Base-by-base conservation (phyloP, 2,797 vertebrate genomes). In the Semotilus atromaculatus region DNA sequence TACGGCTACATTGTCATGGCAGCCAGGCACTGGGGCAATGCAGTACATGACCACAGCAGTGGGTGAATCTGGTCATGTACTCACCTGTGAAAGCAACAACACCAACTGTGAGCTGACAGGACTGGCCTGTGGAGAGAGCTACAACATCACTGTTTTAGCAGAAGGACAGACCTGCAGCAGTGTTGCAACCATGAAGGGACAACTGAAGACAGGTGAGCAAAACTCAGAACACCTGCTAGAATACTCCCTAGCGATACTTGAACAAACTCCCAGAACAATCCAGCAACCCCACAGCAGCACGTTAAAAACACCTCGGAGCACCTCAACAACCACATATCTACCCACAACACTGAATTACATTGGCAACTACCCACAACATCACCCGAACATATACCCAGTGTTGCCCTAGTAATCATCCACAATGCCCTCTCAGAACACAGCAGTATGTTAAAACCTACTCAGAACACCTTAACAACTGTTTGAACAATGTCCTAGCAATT, bases 181-280 rank as follows among this genome's bases (percentile, higher is more conserved):
- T 86, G 7, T 78, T 0, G 88, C 88, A n/a, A 51, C 87, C 85
- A 93, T 94, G 94, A 73, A 31, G 0, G 88, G 84, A 79, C 40
- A 66, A 2, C 86, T 96, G 85, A 72, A 88, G 66, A 96, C 95
- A 10, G 94, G 96, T 96, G 89, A 94, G 93, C 21, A 43, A 53
- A 58, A 29, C 34, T 38, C 5, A 38, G 21, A 67, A 53, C 23
- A 38, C 21, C 40, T 34, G 31, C 21, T 48, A 67, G 16, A 21
- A 21, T 78, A 34, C 9, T 9, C 5, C 10, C 6, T 18, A 70
- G 5, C n/a, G 62, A 66, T 43, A 67, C 62, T 21, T 2, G 9
- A 18, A 7, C 29, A 80, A 67, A 21, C 62, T 51, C 36, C 4
- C n/a, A 51, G 4, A 19, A 73, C 43, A 11, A 26, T 16, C 43